These are phyloP conservation scores for Luidia sarsii DNA, from an alignment of 53 echinoderm and acorn worm species.

Conservation along the genomic window DNA sequence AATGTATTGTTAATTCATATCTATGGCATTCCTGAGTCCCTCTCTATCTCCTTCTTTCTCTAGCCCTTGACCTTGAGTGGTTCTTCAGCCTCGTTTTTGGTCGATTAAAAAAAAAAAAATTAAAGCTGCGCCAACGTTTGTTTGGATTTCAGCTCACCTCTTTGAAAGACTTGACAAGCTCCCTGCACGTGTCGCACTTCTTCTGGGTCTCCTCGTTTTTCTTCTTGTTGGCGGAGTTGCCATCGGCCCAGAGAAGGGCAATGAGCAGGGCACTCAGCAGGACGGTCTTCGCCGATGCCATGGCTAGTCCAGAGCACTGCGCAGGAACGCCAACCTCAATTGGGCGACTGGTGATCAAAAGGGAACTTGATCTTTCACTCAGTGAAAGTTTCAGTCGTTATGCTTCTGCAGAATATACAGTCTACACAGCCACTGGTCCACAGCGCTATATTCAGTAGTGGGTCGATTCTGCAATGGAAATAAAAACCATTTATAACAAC, in stretches of 20 bases:
- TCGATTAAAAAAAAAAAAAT: too few relatives aligned
- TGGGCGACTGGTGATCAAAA: neutral
- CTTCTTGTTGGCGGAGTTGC: slow-evolving; percentile 52
- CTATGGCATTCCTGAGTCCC: too few relatives aligned
- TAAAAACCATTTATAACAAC: neutral
- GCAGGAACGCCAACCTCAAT: neutral
- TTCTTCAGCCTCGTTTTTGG: too few relatives aligned
- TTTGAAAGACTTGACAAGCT: slow-evolving; percentile 57
- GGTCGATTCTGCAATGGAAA: neutral
- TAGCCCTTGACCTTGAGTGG: too few relatives aligned
- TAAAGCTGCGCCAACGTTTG: too few relatives aligned
- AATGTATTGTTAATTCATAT: too few relatives aligned
- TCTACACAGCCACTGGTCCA: neutral
- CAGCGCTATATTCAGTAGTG: neutral
- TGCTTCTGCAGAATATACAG: too few relatives aligned
- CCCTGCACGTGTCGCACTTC: slow-evolving; percentile 69
- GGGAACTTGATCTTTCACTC: neutral
- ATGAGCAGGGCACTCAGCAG: slow-evolving; percentile 2
- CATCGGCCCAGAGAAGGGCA: slow-evolving; percentile 11
- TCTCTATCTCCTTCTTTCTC: too few relatives aligned
- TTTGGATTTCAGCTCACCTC: too few relatives aligned
- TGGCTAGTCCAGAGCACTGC: neutral
- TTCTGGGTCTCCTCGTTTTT: slow-evolving; percentile 54
- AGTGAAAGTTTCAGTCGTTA: too few relatives aligned
- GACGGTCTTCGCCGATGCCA: slow-evolving; percentile 8